These are phyloP conservation scores for Eufriesea mexicana DNA, from an alignment of 1,140 invertebrate species.

Conservation along the genomic window DNA sequence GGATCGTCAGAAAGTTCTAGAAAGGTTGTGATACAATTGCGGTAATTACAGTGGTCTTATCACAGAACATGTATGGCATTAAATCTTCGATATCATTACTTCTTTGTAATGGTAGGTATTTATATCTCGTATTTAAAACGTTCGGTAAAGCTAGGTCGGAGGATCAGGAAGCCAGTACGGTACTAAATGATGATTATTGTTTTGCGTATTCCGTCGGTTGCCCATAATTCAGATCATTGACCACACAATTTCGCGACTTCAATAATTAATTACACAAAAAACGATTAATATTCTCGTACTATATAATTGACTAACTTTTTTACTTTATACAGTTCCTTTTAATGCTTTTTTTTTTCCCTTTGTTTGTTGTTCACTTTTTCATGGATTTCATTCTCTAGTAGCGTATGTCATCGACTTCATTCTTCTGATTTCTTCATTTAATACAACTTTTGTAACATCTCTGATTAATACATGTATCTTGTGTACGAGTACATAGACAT, in stretches of 20 bases:
- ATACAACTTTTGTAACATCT: neutral
- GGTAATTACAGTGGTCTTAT: constrained; percentile 83
- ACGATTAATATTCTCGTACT: constrained; percentile 76
- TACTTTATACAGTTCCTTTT: constrained; percentile 76
- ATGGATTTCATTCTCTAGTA: constrained; percentile 18
- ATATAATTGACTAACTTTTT: constrained; percentile 80
- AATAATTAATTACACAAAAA: constrained; percentile 70
- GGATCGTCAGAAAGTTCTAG: constrained; percentile 71
- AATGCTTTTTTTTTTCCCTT: constrained; percentile 37
- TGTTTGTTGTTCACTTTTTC: constrained; percentile 39
- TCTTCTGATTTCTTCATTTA: constrained; percentile 5
- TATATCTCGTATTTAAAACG: constrained; percentile 73
- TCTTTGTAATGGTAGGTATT: constrained; percentile 71
- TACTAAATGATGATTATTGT: constrained; percentile 79
- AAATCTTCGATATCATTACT: constrained; percentile 79
- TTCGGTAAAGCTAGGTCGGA: constrained; percentile 80
- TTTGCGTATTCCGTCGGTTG: constrained; percentile 71
- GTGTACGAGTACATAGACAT: constrained; percentile 48
- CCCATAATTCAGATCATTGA: constrained; percentile 78
- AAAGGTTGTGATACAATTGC: constrained; percentile 79
- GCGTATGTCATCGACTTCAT: constrained; percentile 39
- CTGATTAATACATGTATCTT: constrained; percentile 30
- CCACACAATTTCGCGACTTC: constrained; percentile 48
- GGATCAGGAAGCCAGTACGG: constrained; percentile 81
- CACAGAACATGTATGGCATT: constrained; percentile 84